These are phyloP conservation scores for Polymixis flavicincta DNA, from an alignment of 2,888 invertebrate species.

Conservation along the genomic window DNA sequence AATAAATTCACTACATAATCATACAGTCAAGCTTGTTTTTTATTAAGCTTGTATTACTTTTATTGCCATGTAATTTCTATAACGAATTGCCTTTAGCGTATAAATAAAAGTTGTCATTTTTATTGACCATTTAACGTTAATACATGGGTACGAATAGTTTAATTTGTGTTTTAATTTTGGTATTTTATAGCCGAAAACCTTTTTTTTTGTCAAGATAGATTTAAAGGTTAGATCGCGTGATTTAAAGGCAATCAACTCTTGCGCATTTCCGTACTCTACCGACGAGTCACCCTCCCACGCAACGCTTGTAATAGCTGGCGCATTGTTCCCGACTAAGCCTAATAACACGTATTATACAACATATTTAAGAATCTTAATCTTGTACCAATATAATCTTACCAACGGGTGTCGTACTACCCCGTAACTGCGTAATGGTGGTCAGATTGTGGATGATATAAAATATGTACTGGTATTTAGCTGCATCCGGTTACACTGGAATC, in stretches of 20 bases:
- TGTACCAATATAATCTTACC: not conserved
- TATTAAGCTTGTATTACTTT: constrained; percentile 45
- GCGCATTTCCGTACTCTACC: constrained; percentile 60
- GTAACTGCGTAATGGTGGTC: too few relatives aligned
- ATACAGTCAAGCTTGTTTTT: constrained; percentile 35
- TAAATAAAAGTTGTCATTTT: constrained; percentile 61
- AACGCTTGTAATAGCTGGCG: constrained; percentile 62
- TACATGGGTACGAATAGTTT: constrained; percentile 34
- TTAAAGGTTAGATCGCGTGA: constrained; percentile 55
- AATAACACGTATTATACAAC: constrained; percentile 53
- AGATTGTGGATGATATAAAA: too few relatives aligned
- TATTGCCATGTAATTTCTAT: constrained; percentile 52
- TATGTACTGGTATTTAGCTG: too few relatives aligned
- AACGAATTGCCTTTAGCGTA: constrained; percentile 47
- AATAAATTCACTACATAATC: constrained; percentile 58
- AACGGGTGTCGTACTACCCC: too few relatives aligned
- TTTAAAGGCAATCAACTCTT: constrained; percentile 55
- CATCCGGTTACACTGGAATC: too few relatives aligned
- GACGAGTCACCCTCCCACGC: constrained; percentile 66
- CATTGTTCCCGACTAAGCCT: constrained; percentile 69
- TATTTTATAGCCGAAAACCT: constrained; percentile 26
- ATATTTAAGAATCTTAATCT: constrained; percentile 56
- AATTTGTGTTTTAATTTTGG: constrained; percentile 43
- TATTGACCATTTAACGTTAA: constrained; percentile 56
- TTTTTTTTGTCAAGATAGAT: constrained; percentile 18